Conservation (phyloP, 2,797 vertebrate species). For the Labeo calbasu region DNA sequence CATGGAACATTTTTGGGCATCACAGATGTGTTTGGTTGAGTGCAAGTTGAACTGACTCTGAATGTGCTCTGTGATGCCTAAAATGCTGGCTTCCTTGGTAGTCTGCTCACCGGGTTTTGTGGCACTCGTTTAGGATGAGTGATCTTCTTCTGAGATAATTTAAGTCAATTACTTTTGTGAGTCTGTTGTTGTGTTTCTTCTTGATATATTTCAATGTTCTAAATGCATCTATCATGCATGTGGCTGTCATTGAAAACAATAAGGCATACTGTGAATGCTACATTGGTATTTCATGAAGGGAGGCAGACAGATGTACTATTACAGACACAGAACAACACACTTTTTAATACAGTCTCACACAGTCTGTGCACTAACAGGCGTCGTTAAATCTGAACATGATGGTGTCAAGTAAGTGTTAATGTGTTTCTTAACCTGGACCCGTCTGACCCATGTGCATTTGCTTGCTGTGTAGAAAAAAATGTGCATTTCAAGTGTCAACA, state of each 20-base stretch:
- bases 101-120: neutral
- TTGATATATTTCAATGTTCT: neutral
- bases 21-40: neutral
- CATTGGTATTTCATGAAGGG: neutral
- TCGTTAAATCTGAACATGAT: conserved; percentile 17
- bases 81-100: neutral
- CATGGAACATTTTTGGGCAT: neutral
- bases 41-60: neutral
- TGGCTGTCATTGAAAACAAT: neutral
- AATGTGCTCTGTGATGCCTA: neutral
- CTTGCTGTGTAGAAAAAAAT: neutral
- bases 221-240: neutral
- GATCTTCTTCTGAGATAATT: neutral
- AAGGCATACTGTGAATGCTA: neutral
- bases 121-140: neutral
- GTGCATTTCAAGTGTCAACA: neutral
- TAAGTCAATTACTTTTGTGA: neutral
- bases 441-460: neutral
- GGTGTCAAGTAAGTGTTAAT: conserved; percentile 28
- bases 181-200: conserved; percentile 3
- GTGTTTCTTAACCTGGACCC: neutral
- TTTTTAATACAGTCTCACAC: conserved; percentile 5
- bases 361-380: neutral
- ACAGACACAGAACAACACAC: neutral
- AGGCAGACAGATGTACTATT: conserved; percentile 17